Conservation (phyloP, 2,113 vertebrate genomes). For the Entomyzon cyanotis region DNA sequence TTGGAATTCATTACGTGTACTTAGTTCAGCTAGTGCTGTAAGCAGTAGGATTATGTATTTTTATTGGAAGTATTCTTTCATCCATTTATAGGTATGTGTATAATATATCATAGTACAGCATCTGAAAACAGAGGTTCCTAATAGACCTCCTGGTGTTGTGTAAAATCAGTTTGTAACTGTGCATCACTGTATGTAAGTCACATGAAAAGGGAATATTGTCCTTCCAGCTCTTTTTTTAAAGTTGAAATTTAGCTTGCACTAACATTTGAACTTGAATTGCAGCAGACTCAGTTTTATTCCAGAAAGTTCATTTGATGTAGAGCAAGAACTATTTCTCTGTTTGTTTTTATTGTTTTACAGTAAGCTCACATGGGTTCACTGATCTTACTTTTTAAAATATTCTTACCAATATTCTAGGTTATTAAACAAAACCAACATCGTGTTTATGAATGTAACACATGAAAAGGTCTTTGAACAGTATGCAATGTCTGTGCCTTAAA, state of each 20-base stretch:
- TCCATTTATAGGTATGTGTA: conserved; percentile 28
- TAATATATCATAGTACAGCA: not conserved
- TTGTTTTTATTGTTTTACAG: not conserved
- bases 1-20: not conserved
- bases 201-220: not conserved
- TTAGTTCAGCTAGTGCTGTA: not conserved
- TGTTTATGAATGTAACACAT: not conserved
- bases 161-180: not conserved
- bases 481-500: not conserved
- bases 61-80: not conserved
- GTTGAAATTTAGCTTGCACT: not conserved
- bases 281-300: not conserved
- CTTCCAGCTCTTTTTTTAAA: not conserved
- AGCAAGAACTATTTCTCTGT: not conserved
- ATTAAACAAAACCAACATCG: conserved; percentile 21
- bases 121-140: not conserved
- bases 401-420: not conserved
- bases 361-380: not conserved
- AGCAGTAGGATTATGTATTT: not conserved
- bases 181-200: not conserved
- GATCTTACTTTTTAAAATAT: not conserved
- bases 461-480: not conserved
- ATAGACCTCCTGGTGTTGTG: not conserved
- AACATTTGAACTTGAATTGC: not conserved
- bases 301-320: not conserved